Conservation (phyloP, 2,888 invertebrate genomes). For the Nysson spinosus region DNA sequence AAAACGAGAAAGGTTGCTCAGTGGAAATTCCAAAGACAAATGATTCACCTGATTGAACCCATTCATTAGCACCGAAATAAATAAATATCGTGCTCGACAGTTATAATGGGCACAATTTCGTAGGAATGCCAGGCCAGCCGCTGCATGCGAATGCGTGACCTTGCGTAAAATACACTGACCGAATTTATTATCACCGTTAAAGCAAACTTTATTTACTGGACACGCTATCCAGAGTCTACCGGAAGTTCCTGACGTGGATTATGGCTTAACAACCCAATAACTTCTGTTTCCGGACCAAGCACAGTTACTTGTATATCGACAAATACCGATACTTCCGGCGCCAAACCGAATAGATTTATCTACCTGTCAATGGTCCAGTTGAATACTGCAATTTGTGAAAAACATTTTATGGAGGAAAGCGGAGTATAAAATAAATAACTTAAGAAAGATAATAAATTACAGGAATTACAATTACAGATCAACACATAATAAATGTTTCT, state of each 20-base stretch:
- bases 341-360: too few relatives aligned
- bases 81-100: constrained; percentile 1
- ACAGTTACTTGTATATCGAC: too few relatives aligned
- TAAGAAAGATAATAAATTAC: too few relatives aligned
- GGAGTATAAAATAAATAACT: too few relatives aligned
- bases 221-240: constrained; percentile 6
- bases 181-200: constrained; percentile 35
- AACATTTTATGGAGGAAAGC: too few relatives aligned
- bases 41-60: background rate
- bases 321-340: too few relatives aligned
- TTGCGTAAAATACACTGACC: constrained; percentile 15
- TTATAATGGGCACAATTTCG: constrained; percentile 11
- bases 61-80: background rate
- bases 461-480: too few relatives aligned
- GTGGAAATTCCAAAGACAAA: background rate
- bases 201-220: constrained; percentile 13
- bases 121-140: constrained; percentile 6
- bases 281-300: background rate
- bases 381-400: too few relatives aligned
- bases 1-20: background rate
- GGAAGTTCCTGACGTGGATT: constrained; percentile 27
- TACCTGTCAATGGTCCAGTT: too few relatives aligned
- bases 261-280: background rate
- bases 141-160: background rate
- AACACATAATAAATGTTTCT: too few relatives aligned